Evolutionary conservation across 2,888 invertebrate species (phyloP).

Genomic region (Coenonympha glycerion): DNA sequence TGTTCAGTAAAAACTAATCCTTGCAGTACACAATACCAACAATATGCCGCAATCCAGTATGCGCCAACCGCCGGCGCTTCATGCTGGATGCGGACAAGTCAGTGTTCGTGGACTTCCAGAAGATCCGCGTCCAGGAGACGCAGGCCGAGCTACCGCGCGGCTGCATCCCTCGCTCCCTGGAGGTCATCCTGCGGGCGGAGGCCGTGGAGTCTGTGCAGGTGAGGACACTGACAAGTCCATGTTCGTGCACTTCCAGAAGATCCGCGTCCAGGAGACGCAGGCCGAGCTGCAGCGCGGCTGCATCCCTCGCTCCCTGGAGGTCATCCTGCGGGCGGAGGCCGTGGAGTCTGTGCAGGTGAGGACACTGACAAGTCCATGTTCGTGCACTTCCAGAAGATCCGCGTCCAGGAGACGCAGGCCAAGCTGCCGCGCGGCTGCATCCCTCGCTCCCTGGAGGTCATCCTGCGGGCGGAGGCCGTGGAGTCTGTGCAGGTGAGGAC

Average conservation of each 20-base stretch:
- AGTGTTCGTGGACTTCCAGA: conserved; percentile 98
- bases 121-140: conserved; percentile 97
- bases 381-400: conserved; percentile 98
- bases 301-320: conserved; percentile 96
- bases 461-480: conserved; percentile 95
- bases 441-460: conserved; percentile 95
- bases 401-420: conserved; percentile 98
- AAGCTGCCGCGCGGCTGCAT: conserved; percentile 98
- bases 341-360: conserved; percentile 97
- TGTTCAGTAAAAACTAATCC: no score
- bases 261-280: conserved; percentile 98
- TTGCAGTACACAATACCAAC: conserved; percentile 96
- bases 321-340: conserved; percentile 94
- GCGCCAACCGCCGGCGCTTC: conserved; percentile 93
- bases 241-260: conserved; percentile 99
- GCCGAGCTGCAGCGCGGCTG: conserved; percentile 96
- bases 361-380: conserved; percentile 96
- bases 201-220: conserved; percentile 97
- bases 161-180: conserved; percentile 96
- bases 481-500: conserved; percentile 96
- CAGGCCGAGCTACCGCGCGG: conserved; percentile 97
- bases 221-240: conserved; percentile 93
- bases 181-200: conserved; percentile 95
- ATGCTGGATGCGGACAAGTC: conserved; percentile 95
- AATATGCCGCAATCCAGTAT: conserved; percentile 97